Evolutionary conservation across 1,140 invertebrate species (phyloP), one percentile per base, ranked within the genome.

Genomic region (Drosophila nikananu): DNA sequence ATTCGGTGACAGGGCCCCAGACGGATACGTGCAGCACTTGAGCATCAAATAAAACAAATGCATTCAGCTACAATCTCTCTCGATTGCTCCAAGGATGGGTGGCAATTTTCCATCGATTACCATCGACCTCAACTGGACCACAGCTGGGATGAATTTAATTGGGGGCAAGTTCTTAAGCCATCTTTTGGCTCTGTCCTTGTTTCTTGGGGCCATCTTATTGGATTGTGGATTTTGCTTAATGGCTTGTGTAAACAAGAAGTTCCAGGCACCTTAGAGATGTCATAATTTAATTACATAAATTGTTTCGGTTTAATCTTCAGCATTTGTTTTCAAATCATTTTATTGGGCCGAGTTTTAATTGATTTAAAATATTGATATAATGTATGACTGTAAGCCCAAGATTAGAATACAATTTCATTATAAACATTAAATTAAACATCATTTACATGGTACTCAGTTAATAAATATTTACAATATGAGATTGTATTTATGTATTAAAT

Each of bases 11-110:
- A 42, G 58, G 46, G 41, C 72, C 58, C 62, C 42, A 62, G 59
- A 48, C 25, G 37, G 19, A 44, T 30, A 39, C 35, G 48, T 39
- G n/a, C 17, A 51, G 37, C 48, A 73, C 46, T 73, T 72, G 67
- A 37, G 46, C 55, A 42, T 21, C 35, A 72, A 60, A 72, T 73
- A 73, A 76, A 77, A 76, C 73, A 77, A 77, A 76, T 75, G 71
- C 71, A 75, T 62, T 75, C 30, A 61, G 48, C 55, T 58, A 39
- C 71, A 57, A 58, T 46, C 25, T 23, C 7, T 58, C 41, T n/a
- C 19, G 17, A 52, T n/a, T 21, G 27, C 54, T 51, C 52, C 15
- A 52, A 52, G 68, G 70, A 60, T 39, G 44, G 7, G n/a, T 30
- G 63, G 15, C 21, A 41, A 72, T 73, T 64, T 49, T 68, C 5